Base-by-base conservation (phyloP, 2,888 invertebrate species). In the Helicoverpa assulta region DNA sequence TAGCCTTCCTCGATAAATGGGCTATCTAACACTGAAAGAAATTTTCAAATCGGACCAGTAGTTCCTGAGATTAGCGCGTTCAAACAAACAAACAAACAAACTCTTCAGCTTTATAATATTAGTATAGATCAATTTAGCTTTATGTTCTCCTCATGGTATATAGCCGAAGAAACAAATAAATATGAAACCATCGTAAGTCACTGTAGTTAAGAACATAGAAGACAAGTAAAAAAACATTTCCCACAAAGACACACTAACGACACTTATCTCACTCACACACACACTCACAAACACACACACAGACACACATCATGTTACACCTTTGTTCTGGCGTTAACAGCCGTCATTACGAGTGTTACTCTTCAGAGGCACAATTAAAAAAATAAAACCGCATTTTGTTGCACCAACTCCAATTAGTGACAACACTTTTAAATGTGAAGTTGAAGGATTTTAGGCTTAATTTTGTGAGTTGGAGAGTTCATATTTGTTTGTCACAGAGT, bases 361-460 rank as follows among this genome's bases (percentile, higher is more conserved):
- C 69, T 66, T 62, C 50, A 69, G 55, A 1, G 59, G 14, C 0
- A 60, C 77, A 77, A 78, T 80, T 81, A 73, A 83, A 85, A 84
- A 76, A 76, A 80, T 57, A 82, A 81, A 85, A 79, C 75, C 78
- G 10, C 77, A 83, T 80, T 80, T 78, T 66, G 60, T 51, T 53
- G 29, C 14, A 51, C 19, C 14, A 60, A 54, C 72, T 77, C 78
- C 82, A 85, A 85, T 85, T 85, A 85, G 75, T 62, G 64, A 52
- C 58, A 52, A 37, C 53, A 56, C 70, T 73, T 60, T 40, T n/a
- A 14, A 26, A 26, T 10, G 10, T 19, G n/a, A 50, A 0, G 16
- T 53, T 73, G 47, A 26, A 53, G 51, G 29, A 58, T 37, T 29
- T 14, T 1, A 5, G 55, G 1, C 37, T 18, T 55, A 55, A 47